A percentile compares a stretch with the other conserved stretches of the same genome.
These are phyloP conservation scores for Geococcyx californianus DNA, from an alignment of 2,113 vertebrate species.

Conservation along the genomic window DNA sequence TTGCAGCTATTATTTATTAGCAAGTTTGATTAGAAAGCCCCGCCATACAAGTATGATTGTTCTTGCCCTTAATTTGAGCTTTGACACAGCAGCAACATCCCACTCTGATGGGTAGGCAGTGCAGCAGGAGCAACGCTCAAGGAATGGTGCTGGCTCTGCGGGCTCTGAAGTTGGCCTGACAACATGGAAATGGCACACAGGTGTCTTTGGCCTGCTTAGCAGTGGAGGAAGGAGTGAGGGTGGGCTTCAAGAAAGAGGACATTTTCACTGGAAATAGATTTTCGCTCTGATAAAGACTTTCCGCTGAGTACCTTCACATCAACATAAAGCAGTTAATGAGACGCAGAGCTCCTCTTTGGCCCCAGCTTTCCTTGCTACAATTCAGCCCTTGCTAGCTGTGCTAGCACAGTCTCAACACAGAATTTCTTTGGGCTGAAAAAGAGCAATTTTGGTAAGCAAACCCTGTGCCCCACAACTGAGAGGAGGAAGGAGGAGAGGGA, in stretches of 20 bases:
- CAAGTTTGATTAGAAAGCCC: background rate
- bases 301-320: background rate
- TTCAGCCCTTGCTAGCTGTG: background rate
- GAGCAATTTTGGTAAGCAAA: background rate
- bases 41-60: rapidly evolving
- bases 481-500: background rate
- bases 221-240: background rate
- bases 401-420: background rate
- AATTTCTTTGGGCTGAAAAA: background rate
- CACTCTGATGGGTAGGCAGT: rapidly evolving
- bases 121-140: rapidly evolving
- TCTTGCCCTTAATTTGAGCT: background rate
- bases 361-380: background rate
- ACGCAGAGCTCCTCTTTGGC: background rate
- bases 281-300: background rate
- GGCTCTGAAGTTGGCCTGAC: background rate
- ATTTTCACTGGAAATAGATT: background rate
- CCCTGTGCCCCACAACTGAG: background rate
- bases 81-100: background rate
- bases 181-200: background rate
- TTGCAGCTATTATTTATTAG: background rate
- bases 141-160: rapidly evolving
- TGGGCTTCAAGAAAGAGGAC: background rate
- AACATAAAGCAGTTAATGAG: background rate
- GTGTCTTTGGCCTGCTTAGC: background rate